Base-by-base conservation (phyloP, 2,888 invertebrate genomes). In the Cataglyphis albicans region DNA sequence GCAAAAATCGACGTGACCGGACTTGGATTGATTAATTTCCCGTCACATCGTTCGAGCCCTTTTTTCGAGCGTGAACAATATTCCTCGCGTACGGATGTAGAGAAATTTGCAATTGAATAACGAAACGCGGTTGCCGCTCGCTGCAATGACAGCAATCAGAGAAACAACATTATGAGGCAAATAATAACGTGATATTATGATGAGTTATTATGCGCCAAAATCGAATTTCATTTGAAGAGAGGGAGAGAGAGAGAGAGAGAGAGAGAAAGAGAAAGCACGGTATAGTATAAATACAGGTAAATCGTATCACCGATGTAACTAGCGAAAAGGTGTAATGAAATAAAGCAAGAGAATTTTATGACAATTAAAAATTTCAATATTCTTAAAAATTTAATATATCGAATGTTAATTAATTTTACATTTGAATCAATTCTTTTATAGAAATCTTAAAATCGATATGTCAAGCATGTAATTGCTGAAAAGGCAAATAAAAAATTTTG, bases 31-130 rank as follows among this genome's bases (percentile, higher is more conserved):
- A 80, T 80, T 80, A 80, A 80, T 80, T 57, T 80, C 59, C 78
- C 44, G 70, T 59, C 78, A 52, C 52, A 41, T 59, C 32, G 72
- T 21, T 59, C 44, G 59, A 44, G 44, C 44, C 5, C 38, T 59
- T 72, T 78, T 78, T 80, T 80, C 29, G 10, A 29, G 29, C 32
- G 35, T 25, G 21, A 21, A 78, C 57, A 78, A 48, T 83, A 57
- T 87, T 75, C 83, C 73, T 81, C 32, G 57, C 55, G 59, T 25
- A 29, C 73, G n/a, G 65, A 59, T 59, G 81, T 85, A 80, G 88
- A 80, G 88, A 82, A 81, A 88, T 78, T 85, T 81, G 84, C 68
- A 84, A 83, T 81, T 78, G 73, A 72, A 48, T 63, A 81, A 76
- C 72, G 81, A 57, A 25, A 68, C 76, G 73, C 72, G 74, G 63